A percentile compares a stretch with the other conserved stretches of the same genome.
Conservation (phyloP, 2,797 vertebrate species). For the Spinus pinus region DNA sequence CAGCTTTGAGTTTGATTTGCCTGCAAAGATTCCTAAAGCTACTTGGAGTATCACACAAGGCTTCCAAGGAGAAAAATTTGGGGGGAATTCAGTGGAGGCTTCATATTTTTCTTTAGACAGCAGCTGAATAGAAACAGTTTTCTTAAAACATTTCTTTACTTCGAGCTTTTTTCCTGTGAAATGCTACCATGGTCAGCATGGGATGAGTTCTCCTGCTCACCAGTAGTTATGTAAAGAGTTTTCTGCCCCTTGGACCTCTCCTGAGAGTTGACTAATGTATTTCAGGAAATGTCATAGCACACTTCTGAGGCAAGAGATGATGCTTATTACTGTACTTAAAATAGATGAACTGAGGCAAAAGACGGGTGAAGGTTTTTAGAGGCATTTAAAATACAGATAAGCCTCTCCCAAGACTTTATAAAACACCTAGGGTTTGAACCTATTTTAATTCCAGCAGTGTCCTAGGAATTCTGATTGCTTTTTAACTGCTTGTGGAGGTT, state of each 20-base stretch:
- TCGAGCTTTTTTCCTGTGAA: background rate
- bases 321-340: conserved; percentile 24
- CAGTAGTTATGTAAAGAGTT: background rate
- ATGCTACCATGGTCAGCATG: background rate
- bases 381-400: background rate
- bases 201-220: background rate
- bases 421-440: background rate
- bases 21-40: background rate
- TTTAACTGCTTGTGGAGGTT: background rate
- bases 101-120: background rate
- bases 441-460: background rate
- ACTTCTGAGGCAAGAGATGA: background rate
- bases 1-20: conserved; percentile 8
- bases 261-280: conserved; percentile 15
- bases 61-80: background rate
- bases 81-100: background rate
- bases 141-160: background rate
- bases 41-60: background rate
- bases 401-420: background rate
- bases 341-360: conserved; percentile 30
- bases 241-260: conserved; percentile 17
- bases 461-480: background rate
- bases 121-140: background rate
- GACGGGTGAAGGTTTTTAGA: background rate
- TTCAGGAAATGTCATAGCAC: conserved; percentile 23